These are phyloP conservation scores for Heteromurus nitidus DNA, from an alignment of 2,888 invertebrate species.

Conservation along the genomic window DNA sequence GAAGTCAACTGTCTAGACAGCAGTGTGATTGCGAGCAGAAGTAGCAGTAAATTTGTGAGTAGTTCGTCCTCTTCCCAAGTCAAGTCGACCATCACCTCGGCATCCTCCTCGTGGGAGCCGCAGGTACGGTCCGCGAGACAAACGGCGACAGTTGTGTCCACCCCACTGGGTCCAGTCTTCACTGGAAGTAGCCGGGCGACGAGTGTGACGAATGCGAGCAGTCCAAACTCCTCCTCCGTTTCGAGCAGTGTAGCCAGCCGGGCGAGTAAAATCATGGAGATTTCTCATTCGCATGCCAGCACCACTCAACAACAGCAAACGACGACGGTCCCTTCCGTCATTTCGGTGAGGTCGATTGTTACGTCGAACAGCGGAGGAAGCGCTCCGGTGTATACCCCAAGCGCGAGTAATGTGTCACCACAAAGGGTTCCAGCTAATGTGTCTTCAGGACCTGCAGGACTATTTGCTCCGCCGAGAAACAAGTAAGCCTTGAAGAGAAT, in stretches of 20 bases:
- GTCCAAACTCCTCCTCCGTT: not conserved
- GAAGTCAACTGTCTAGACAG: slow-evolving; percentile 67
- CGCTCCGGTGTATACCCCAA: slow-evolving; percentile 41
- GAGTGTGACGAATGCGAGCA: not conserved
- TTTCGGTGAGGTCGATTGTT: slow-evolving; percentile 52
- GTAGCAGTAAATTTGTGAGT: slow-evolving; percentile 56
- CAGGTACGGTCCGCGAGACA: slow-evolving; percentile 59
- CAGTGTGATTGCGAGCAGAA: slow-evolving; percentile 34
- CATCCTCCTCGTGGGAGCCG: slow-evolving; percentile 52
- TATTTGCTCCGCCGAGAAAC: slow-evolving; percentile 28
- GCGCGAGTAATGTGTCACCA: slow-evolving; percentile 44
- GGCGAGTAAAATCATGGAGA: slow-evolving; percentile 12
- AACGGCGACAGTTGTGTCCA: slow-evolving; percentile 31
- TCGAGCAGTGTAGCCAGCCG: slow-evolving; percentile 20
- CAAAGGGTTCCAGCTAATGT: slow-evolving; percentile 26
- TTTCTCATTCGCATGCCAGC: slow-evolving; percentile 5
- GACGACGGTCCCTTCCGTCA: slow-evolving; percentile 55
- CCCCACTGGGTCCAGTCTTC: slow-evolving; percentile 47
- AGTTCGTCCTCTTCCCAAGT: slow-evolving; percentile 56
- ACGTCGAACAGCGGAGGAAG: slow-evolving; percentile 25
- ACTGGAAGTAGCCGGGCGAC: slow-evolving; percentile 15
- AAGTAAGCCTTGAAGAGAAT: slow-evolving; percentile 47
- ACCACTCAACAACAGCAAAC: slow-evolving; percentile 43
- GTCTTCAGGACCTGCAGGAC: not conserved
- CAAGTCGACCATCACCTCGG: slow-evolving; percentile 40